Conservation (phyloP, 2,888 invertebrate genomes). For the Apoderus coryli region DNA sequence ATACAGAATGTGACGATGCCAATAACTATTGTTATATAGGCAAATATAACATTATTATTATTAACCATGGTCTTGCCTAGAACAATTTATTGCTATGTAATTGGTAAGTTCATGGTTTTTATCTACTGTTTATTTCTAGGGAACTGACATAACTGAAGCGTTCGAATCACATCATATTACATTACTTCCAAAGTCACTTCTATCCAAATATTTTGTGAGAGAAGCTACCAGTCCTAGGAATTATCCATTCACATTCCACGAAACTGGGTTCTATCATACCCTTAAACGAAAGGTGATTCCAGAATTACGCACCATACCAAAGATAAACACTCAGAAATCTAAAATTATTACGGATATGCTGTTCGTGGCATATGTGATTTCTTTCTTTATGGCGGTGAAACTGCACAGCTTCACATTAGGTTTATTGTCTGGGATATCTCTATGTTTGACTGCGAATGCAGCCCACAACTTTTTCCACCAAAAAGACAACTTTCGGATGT, state of each 20-base stretch:
- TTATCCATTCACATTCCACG: constrained; percentile 55
- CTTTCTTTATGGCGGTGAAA: constrained; percentile 29
- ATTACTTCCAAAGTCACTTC: constrained; percentile 37
- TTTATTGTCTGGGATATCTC: constrained; percentile 37
- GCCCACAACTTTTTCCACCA: constrained; percentile 69
- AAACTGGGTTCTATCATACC: constrained; percentile 58
- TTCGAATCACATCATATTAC: constrained; percentile 60
- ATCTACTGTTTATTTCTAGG: too few relatives aligned
- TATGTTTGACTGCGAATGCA: constrained; percentile 36
- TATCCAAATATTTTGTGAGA: constrained; percentile 49
- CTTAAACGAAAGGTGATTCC: constrained; percentile 43
- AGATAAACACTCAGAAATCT: constrained; percentile 24
- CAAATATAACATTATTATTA: too few relatives aligned
- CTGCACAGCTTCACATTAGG: constrained; percentile 31
- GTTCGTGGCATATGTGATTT: constrained; percentile 26
- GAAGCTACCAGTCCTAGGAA: constrained; percentile 47
- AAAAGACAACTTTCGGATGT: constrained; percentile 63
- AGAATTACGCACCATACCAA: constrained; percentile 39
- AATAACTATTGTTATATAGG: too few relatives aligned
- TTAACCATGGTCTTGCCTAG: too few relatives aligned
- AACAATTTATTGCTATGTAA: too few relatives aligned
- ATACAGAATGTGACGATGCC: too few relatives aligned
- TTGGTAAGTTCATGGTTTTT: too few relatives aligned
- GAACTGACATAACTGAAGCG: constrained; percentile 65
- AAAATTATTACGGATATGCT: constrained; percentile 31